Evolutionary conservation across 2,113 vertebrate genomes (phyloP).

Genomic region (Picathartes gymnocephalus): DNA sequence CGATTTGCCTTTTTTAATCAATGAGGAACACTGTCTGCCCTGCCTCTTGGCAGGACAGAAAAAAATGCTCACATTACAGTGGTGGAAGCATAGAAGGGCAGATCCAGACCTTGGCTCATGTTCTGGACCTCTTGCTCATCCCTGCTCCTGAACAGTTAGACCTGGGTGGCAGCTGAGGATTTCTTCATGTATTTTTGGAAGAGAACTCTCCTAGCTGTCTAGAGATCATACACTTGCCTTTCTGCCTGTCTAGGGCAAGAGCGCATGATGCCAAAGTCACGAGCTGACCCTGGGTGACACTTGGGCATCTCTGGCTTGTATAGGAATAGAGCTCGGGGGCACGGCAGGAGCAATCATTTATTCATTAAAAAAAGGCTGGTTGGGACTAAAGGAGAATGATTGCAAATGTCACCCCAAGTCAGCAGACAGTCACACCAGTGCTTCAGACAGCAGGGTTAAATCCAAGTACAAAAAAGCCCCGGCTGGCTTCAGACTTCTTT

Average conservation of each 20-base stretch:
- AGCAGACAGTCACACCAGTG: not conserved
- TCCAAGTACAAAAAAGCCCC: not conserved
- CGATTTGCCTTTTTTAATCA: not conserved
- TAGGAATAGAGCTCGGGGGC: not conserved
- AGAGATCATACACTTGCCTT: not conserved
- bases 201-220: not conserved
- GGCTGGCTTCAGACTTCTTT: not conserved
- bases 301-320: not conserved
- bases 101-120: not conserved
- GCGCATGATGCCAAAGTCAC: not conserved
- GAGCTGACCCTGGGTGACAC: not conserved
- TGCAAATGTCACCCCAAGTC: not conserved
- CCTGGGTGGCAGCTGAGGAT: not conserved
- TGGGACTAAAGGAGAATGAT: not conserved
- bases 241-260: not conserved
- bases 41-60: not conserved
- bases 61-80: not conserved
- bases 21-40: not conserved
- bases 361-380: not conserved
- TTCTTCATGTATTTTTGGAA: constrained; percentile 24
- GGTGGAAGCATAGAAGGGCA: not conserved
- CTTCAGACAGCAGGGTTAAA: not conserved
- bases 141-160: not conserved
- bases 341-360: not conserved
- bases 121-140: not conserved